Conservation (phyloP, 2,888 invertebrate species). For the Nesidiocoris tenuis region DNA sequence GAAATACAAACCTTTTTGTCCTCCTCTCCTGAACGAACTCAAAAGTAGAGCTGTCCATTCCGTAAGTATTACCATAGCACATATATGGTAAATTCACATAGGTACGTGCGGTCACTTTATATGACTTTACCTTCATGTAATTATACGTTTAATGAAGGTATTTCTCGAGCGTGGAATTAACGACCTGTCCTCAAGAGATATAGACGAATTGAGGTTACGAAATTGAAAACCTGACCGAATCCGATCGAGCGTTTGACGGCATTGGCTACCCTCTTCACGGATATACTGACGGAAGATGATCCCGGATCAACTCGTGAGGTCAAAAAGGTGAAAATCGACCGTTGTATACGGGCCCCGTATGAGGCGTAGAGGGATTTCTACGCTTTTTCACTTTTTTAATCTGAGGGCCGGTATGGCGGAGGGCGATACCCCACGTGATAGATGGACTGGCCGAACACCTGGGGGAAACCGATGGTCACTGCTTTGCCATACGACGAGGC, state of each 20-base stretch:
- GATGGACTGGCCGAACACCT: background rate
- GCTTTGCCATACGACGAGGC: background rate
- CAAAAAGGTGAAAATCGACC: background rate
- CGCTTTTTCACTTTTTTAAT: background rate
- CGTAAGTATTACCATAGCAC: too few relatives aligned
- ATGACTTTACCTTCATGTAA: too few relatives aligned
- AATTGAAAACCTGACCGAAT: too few relatives aligned
- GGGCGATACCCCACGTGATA: background rate
- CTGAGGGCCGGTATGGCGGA: background rate
- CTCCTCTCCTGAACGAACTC: too few relatives aligned
- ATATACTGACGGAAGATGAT: background rate
- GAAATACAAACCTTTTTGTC: too few relatives aligned
- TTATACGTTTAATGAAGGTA: too few relatives aligned
- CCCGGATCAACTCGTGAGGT: background rate
- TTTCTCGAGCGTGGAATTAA: too few relatives aligned
- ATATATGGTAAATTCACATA: too few relatives aligned
- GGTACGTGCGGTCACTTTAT: too few relatives aligned
- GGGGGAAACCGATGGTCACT: background rate
- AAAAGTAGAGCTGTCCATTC: too few relatives aligned
- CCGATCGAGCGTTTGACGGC: background rate
- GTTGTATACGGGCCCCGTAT: background rate
- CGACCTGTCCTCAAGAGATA: too few relatives aligned
- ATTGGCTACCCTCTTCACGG: background rate
- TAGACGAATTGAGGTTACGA: too few relatives aligned
- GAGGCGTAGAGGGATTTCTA: background rate